Evolutionary conservation across 2,113 vertebrate species (phyloP).

Genomic region (Theristicus caerulescens): DNA sequence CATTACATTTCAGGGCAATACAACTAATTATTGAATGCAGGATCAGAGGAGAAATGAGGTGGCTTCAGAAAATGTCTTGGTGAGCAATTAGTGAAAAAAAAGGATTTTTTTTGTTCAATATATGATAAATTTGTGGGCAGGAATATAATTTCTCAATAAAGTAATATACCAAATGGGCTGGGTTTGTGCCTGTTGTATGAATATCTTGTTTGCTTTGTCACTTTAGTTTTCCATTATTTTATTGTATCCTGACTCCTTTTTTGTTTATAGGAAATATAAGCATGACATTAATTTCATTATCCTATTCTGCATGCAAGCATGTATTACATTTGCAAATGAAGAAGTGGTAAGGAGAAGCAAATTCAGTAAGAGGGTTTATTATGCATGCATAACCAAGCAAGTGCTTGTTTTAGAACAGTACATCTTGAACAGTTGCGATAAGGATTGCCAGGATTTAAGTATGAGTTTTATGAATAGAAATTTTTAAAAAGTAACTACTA

Average conservation of each 20-base stretch:
- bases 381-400: conserved; percentile 29
- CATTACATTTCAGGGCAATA: neutral
- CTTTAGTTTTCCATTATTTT: conserved; percentile 29
- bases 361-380: conserved; percentile 20
- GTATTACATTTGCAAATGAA: conserved; percentile 30
- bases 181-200: neutral
- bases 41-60: neutral
- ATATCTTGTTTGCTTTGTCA: conserved; percentile 22
- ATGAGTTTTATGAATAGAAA: conserved; percentile 47
- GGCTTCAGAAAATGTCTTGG: neutral
- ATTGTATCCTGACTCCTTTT: conserved; percentile 20
- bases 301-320: neutral
- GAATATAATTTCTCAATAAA: neutral
- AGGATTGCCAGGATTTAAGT: conserved; percentile 47
- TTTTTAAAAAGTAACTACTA: neutral
- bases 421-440: conserved; percentile 48
- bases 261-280: conserved; percentile 17
- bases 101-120: neutral
- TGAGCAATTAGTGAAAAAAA: neutral
- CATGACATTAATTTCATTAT: conserved; percentile 57
- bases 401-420: conserved; percentile 36
- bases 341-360: conserved; percentile 20
- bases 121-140: neutral
- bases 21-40: neutral
- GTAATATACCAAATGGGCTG: neutral